These are phyloP conservation scores for Caenorhabditis plicata DNA, from an alignment of 2,888 invertebrate genomes.

Conservation along the genomic window DNA sequence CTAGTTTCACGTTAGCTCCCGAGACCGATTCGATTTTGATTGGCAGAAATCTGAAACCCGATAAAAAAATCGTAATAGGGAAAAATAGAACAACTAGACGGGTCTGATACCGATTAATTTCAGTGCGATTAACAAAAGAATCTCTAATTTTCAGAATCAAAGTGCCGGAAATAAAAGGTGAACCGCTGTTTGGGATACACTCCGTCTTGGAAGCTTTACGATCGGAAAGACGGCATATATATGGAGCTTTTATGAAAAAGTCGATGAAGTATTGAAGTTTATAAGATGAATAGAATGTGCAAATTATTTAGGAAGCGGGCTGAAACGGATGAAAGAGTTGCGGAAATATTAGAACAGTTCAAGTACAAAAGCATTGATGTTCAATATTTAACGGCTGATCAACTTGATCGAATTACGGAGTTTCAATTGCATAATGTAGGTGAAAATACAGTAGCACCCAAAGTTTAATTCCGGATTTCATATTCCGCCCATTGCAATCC, in stretches of 20 bases:
- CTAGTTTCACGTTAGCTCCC: too few species aligned
- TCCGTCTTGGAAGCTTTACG: slow-evolving; percentile 35
- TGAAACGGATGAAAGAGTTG: slow-evolving; percentile 17
- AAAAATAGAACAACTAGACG: too few species aligned
- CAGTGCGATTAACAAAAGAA: too few species aligned
- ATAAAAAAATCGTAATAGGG: neutral
- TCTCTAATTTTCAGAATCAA: slow-evolving; percentile 26
- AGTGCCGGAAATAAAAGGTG: slow-evolving; percentile 29
- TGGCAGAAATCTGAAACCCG: neutral
- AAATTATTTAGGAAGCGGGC: slow-evolving; percentile 31
- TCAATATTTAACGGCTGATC: slow-evolving; percentile 18
- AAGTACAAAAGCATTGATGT: slow-evolving; percentile 11
- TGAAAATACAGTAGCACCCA: neutral
- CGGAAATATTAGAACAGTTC: slow-evolving; percentile 17
- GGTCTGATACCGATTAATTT: too few species aligned
- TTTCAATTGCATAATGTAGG: slow-evolving; percentile 45
- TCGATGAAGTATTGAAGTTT: slow-evolving; percentile 20
- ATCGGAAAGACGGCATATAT: slow-evolving; percentile 22
- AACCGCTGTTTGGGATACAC: slow-evolving; percentile 40
- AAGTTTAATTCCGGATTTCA: neutral
- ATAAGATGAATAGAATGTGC: too few species aligned
- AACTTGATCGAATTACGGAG: slow-evolving; percentile 37
- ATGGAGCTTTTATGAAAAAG: slow-evolving; percentile 31
- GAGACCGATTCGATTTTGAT: too few species aligned
- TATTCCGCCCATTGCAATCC: neutral